These are phyloP conservation scores for Pygocentrus nattereri DNA, from an alignment of 2,797 vertebrate species.

Conservation along the genomic window DNA sequence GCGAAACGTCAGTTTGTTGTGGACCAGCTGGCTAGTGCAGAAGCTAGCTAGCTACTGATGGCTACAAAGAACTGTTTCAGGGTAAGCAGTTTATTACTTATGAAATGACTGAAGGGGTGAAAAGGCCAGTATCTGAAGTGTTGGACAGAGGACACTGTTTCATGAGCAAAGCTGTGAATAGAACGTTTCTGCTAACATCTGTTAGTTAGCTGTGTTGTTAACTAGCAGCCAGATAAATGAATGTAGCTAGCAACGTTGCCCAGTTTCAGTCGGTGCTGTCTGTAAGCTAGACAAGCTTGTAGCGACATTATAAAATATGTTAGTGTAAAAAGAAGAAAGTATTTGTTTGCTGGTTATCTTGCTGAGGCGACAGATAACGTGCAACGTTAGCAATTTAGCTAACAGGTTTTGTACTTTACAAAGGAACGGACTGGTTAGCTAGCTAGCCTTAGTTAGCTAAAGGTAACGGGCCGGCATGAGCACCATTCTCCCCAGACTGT, in stretches of 20 bases:
- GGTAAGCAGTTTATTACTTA: slow-evolving; percentile 32
- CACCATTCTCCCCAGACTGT: not conserved
- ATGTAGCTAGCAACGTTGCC: no score
- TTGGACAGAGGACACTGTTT: not conserved
- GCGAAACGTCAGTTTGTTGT: slow-evolving; percentile 51
- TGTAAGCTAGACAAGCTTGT: not conserved
- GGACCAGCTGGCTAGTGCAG: slow-evolving; percentile 46
- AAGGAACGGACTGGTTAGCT: not conserved
- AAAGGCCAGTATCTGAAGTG: not conserved
- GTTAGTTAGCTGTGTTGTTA: slow-evolving; percentile 10
- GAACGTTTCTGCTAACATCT: not conserved
- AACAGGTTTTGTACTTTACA: not conserved
- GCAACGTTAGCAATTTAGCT: not conserved
- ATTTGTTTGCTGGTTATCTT: not conserved
- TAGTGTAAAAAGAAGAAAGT: no score
- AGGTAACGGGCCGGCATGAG: not conserved
- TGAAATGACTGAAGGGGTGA: not conserved
- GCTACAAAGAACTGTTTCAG: slow-evolving; percentile 41
- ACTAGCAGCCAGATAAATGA: not conserved
- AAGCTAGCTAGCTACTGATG: slow-evolving; percentile 42
- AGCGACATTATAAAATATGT: no score
- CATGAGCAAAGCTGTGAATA: not conserved
- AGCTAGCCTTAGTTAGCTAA: no score
- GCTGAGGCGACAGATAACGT: not conserved
- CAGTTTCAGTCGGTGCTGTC: not conserved